Base-by-base conservation (phyloP, 2,797 vertebrate genomes). In the Clarias fuscus region DNA sequence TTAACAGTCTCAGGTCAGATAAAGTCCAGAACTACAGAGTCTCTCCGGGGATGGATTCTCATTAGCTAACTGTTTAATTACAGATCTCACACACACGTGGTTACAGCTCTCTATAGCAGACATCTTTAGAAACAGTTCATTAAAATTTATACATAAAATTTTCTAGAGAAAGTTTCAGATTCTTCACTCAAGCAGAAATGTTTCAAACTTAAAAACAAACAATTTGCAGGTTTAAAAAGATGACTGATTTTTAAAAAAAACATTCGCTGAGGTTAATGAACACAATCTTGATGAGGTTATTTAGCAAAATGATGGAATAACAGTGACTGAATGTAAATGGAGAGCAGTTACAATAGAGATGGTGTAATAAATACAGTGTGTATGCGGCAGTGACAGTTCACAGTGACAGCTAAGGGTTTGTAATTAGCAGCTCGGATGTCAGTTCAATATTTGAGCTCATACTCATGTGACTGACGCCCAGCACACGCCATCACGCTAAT, bases 11-110 rank as follows among this genome's bases (percentile, higher is more conserved):
- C n/a, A 67, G 62, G 61, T 48, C 79, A 65, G 62, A 48, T 65
- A 82, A 68, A 14, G n/a, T 82, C n/a, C 6, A 58, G 33, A 70
- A 70, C 81, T 33, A 22, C 58, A 65, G 10, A 75, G 37, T 82
- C 72, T 82, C 64, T 61, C 24, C 1, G 10, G 27, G 72, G 65
- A 7, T 10, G 37, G 17, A 11, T 48, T 65, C 37, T 0, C 13
- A n/a, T 43, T 24, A 62, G 58, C 30, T 6, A 79, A n/a, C 5
- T 22, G 10, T 27, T 43, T 67, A 30, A 67, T 67, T 82, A 82
- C 62, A 20, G 77, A 40, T 22, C 56, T n/a, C 6, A 33, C 48
- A 37, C 37, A 37, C 37, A 37, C 11, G 48, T 53, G 11, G 58
- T 77, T 5, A 77, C 7, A 17, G 11, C 18, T 5, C 53, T 18